Conservation (phyloP, 2,797 vertebrate genomes). For the Hippocampus kuda region DNA sequence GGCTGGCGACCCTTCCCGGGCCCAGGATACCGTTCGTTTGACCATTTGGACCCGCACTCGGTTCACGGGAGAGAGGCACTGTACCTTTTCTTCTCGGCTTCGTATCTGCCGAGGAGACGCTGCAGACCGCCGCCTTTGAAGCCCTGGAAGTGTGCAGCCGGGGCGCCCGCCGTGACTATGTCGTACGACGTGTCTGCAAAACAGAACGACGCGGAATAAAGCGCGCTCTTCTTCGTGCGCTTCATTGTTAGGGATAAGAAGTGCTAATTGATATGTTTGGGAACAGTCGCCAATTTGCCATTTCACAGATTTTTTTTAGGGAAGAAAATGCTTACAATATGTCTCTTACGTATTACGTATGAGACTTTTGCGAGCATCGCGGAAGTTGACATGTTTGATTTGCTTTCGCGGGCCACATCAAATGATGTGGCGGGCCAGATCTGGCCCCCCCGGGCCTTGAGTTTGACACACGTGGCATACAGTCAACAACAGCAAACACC, state of each 20-base stretch:
- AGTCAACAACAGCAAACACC: too few species aligned
- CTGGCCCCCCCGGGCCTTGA: too few species aligned
- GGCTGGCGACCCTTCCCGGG: background rate
- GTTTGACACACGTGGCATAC: too few species aligned
- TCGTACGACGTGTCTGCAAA: constrained; percentile 84
- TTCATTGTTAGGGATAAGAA: background rate
- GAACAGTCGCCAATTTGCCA: too few species aligned
- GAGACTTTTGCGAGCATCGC: too few species aligned
- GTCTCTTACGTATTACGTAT: too few species aligned
- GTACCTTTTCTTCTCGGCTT: constrained; percentile 92
- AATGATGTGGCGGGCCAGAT: too few species aligned
- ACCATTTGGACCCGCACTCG: too few species aligned
- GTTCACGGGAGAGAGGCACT: constrained; percentile 8
- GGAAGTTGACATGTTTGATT: too few species aligned
- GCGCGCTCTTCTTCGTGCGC: background rate
- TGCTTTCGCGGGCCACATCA: too few species aligned
- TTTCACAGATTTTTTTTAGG: too few species aligned
- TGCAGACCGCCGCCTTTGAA: constrained; percentile 94
- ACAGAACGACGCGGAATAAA: constrained; percentile 5
- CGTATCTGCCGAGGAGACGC: constrained; percentile 83
- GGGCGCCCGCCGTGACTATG: constrained; percentile 90
- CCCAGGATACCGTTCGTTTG: background rate
- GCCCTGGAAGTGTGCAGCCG: constrained; percentile 92
- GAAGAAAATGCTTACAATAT: too few species aligned
- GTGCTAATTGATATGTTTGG: background rate